These are phyloP conservation scores for Galerucella pusilla DNA, from an alignment of 2,888 invertebrate genomes.

Conservation along the genomic window DNA sequence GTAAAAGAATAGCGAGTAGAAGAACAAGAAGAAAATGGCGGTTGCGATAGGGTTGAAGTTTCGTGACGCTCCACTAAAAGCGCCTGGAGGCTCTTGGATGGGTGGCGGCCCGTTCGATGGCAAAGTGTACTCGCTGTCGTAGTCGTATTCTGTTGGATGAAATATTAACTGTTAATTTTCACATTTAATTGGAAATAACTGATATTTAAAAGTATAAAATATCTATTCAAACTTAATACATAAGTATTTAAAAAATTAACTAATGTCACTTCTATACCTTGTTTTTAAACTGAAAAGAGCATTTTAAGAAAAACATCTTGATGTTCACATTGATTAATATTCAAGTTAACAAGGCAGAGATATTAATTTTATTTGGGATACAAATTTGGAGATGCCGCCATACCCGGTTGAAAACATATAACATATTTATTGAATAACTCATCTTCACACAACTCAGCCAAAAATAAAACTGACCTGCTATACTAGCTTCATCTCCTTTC, in stretches of 20 bases:
- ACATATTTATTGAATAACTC: no score
- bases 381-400: no score
- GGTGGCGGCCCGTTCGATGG: conserved; percentile 63
- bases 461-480: conserved; percentile 53
- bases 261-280: no score
- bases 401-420: no score
- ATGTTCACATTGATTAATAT: no score
- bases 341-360: no score
- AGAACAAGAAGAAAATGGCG: conserved; percentile 44
- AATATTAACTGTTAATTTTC: conserved; percentile 18
- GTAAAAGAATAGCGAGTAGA: conserved; percentile 36
- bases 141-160: conserved; percentile 59
- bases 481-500: conserved; percentile 53
- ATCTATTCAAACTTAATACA: no score
- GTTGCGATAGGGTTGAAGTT: conserved; percentile 41
- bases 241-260: no score
- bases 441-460: neutral
- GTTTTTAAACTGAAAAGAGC: no score
- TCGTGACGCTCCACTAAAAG: conserved; percentile 55
- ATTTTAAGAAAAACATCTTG: no score
- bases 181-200: neutral
- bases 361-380: no score
- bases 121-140: conserved; percentile 63
- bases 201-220: no score
- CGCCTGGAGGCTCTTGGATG: conserved; percentile 63